Base-by-base conservation (phyloP, 2,888 invertebrate genomes). In the Marasmarcha lunaedactyla region DNA sequence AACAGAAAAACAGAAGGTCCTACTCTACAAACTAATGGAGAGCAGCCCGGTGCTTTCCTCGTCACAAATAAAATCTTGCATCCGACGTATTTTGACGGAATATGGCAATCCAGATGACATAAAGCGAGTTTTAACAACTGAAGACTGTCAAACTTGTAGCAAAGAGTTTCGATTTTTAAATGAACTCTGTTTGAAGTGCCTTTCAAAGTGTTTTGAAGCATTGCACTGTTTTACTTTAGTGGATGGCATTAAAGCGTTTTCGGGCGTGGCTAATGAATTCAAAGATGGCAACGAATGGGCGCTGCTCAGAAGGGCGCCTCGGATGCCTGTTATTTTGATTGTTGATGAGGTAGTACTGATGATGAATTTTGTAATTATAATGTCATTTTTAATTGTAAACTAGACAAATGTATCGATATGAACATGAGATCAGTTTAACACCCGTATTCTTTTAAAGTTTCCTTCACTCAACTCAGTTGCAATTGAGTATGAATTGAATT, bases 321-420 rank as follows among this genome's bases (percentile, higher is more conserved):
- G 88, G 37, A 79, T 87, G 65, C 88, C 89, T 1, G 79, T 90
- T 36, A 79, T 91, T 51, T 64, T 91, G 44, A 87, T 90, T 48
- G 67, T 90, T n/a, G 90, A 90, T 67, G 90, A 90, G 70, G 90
- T 90, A 51, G 54, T 48, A 13, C 20, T 5, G 20, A 20, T 20
- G n/a, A n/a, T n/a, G n/a, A n/a, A 15, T 5, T 30, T 14, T 11
- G 27, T 35, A 1, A 35, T 30, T 9, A 33, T 37, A 11, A n/a
- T n/a, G n/a, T n/a, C n/a, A n/a, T n/a, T n/a, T n/a, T n/a, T n/a
- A n/a, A n/a, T n/a, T n/a, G n/a, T n/a, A n/a, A n/a, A n/a, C n/a
- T n/a, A n/a, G n/a, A n/a, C n/a, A n/a, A n/a, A n/a, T n/a, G n/a
- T n/a, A n/a, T n/a, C n/a, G n/a, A n/a, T n/a, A n/a, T n/a, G n/a